Evolutionary conservation across 2,113 vertebrate genomes (phyloP).

Genomic region (Elgaria multicarinata): DNA sequence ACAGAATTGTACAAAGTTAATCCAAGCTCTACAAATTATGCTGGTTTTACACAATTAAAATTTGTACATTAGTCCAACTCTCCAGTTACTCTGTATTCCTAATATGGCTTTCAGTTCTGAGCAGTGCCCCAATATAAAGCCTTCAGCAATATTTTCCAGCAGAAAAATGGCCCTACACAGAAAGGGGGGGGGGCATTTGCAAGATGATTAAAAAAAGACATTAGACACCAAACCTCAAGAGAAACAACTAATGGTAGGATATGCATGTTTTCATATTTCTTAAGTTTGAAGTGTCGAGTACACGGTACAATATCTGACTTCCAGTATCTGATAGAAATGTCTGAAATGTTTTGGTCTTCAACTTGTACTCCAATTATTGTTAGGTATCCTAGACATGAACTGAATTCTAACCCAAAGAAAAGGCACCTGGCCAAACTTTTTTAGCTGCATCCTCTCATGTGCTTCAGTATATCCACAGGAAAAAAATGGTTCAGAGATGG

Average conservation of each 20-base stretch:
- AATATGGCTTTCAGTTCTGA: not conserved
- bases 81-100: not conserved
- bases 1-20: constrained; percentile 6
- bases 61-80: not conserved
- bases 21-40: not conserved
- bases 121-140: constrained; percentile 3
- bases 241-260: not conserved
- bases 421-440: constrained; percentile 56
- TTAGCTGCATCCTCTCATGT: not conserved
- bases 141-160: not conserved
- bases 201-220: not conserved
- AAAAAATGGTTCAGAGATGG: not conserved
- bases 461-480: not conserved
- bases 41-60: not conserved
- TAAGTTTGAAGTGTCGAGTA: not conserved
- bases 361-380: not conserved
- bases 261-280: not conserved
- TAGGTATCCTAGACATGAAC: not conserved
- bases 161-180: not conserved
- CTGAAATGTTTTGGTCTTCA: not conserved
- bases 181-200: not conserved
- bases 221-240: not conserved
- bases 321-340: not conserved
- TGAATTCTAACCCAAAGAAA: constrained; percentile 12
- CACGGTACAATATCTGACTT: not conserved